phyloP scores from a whole-genome alignment of 37 sponge, comb jelly and placozoan species.

The Sycon ciliatum region DNA sequence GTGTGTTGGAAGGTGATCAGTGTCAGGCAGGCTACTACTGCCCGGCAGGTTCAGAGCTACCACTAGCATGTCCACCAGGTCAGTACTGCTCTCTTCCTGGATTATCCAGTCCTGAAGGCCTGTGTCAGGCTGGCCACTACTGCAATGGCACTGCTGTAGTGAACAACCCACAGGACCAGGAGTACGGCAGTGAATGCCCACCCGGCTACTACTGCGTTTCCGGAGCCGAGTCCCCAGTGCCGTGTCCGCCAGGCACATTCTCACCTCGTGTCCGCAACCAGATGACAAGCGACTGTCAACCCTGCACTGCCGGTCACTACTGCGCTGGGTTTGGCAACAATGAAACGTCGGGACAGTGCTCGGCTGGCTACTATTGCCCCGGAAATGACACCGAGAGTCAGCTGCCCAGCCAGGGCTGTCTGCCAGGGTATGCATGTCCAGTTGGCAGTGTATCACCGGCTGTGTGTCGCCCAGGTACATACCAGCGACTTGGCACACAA shows the following conservation, averaged over 20 bases:
- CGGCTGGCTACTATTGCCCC: slow-evolving; percentile 31
- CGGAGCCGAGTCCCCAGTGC: neutral
- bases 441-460: neutral
- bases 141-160: neutral
- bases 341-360: neutral
- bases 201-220: slow-evolving; percentile 12
- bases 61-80: slow-evolving; percentile 16
- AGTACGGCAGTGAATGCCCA: neutral
- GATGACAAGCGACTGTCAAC: slow-evolving; percentile 13
- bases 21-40: slow-evolving; percentile 34
- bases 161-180: neutral
- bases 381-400: slow-evolving; percentile 12
- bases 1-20: slow-evolving; percentile 1
- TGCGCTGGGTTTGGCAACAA: slow-evolving; percentile 10
- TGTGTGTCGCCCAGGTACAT: neutral
- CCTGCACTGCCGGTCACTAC: slow-evolving; percentile 28
- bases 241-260: slow-evolving; percentile 32
- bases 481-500: neutral
- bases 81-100: slow-evolving; percentile 9
- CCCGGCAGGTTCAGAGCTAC: slow-evolving; percentile 18
- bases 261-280: neutral
- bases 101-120: neutral
- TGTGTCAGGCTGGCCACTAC: neutral
- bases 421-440: neutral
- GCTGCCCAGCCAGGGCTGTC: neutral